Evolutionary conservation across 2,888 invertebrate species (phyloP), one percentile per base, ranked within the genome.

Genomic region (Ctena decussata): DNA sequence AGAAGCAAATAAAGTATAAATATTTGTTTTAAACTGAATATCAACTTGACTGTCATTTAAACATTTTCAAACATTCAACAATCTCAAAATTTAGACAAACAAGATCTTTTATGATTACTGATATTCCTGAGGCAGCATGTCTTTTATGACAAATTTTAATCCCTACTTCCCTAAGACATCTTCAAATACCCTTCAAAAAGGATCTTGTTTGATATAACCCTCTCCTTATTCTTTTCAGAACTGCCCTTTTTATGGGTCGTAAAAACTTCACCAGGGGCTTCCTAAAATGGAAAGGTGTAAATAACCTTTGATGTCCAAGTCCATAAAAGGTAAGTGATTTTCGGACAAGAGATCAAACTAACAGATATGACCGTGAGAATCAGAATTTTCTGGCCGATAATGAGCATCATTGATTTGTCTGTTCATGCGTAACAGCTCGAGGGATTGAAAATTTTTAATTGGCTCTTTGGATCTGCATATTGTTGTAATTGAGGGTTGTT

Each of bases 271-370:
- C 65, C 65, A 35, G 65, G 65, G 65, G 65, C 32, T 15, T 18
- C 11, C 35, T n/a, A 35, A 32, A 60, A 65, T 65, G 65, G 65
- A 65, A 65, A 65, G 65, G 65, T 35, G 65, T 18, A 65, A 35
- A 65, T 6, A 32, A 32, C 21, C 65, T 65, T 65, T 65, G 65
- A 65, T 65, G 35, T 65, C 18, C 11, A 65, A 65, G 35, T 57
- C 65, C 21, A 65, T 65, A 65, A 65, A 65, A 65, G 35, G 65
- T 65, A 65, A 65, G 65, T 35, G 65, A 65, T 65, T 65, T 65
- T 65, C 35, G 65, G 65, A 65, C 65, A 35, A 24, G 65, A 65
- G 65, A 65, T 65, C 65, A 65, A 65, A 35, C 8, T 65, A 35
- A 35, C 1, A 18, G 65, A 65, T 65, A 30, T 65, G 65, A 65